phyloP scores from a whole-genome alignment of 2,797 vertebrate genomes.

The Lepilemur ruficaudatus region DNA sequence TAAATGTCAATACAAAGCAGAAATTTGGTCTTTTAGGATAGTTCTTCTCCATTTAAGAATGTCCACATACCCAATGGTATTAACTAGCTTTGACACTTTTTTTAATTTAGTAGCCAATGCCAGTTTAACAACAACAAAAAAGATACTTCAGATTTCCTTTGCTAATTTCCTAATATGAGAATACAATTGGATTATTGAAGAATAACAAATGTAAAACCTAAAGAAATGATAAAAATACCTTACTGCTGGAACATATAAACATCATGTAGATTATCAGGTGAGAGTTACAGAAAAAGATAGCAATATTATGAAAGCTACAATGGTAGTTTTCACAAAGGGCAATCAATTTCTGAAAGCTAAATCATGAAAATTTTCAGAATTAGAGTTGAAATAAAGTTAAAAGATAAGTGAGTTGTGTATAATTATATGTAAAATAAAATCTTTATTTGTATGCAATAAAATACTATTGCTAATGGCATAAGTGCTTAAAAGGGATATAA shows the following conservation, averaged over 20 bases:
- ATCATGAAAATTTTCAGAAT: constrained; percentile 20
- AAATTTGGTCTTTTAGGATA: background rate
- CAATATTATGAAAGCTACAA: constrained; percentile 1
- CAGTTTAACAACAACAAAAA: background rate
- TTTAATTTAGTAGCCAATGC: background rate
- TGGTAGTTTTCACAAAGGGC: background rate
- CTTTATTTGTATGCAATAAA: constrained; percentile 41
- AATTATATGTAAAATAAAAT: constrained; percentile 34
- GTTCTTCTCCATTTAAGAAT: background rate
- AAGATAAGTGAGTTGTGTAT: constrained; percentile 30
- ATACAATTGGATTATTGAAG: background rate
- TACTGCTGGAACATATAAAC: background rate
- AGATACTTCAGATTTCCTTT: background rate
- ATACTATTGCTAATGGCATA: background rate
- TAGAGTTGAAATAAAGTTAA: constrained; percentile 43
- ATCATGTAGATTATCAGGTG: background rate
- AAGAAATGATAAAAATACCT: constrained; percentile 27
- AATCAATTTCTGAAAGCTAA: constrained; percentile 48
- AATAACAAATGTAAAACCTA: background rate
- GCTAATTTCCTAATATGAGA: too few relatives aligned
- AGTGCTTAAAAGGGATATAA: background rate
- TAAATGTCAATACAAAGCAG: background rate
- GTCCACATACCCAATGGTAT: background rate
- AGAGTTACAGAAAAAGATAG: constrained; percentile 10
- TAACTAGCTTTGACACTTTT: constrained; percentile 27